These are phyloP conservation scores for Palythoa caribaeorum DNA, from an alignment of 92 coral and sea anemone species.

Conservation along the genomic window DNA sequence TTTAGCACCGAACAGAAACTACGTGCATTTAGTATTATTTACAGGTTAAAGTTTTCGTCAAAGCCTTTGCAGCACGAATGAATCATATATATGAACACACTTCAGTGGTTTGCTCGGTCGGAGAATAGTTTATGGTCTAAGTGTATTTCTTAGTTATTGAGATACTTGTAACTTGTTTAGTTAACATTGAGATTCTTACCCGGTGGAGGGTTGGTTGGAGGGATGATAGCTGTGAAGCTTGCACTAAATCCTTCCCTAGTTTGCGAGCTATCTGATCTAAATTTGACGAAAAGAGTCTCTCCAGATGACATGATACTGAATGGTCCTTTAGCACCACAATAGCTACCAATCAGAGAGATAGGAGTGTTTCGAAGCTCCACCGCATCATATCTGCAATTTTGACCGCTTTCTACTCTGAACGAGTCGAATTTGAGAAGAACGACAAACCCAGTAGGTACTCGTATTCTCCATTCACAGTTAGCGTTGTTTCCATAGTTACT, in stretches of 20 bases:
- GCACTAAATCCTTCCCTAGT: background rate
- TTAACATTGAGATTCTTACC: background rate
- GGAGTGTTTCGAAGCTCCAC: constrained; percentile 41
- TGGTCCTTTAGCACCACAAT: background rate
- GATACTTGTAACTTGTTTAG: background rate
- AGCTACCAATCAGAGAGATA: background rate
- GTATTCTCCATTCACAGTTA: constrained; percentile 48
- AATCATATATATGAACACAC: too few species aligned
- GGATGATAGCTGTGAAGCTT: background rate
- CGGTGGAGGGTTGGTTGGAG: background rate
- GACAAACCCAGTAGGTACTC: constrained; percentile 38
- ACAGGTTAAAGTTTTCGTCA: too few species aligned
- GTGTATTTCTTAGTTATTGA: too few species aligned
- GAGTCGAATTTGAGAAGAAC: constrained; percentile 19
- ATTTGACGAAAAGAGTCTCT: background rate
- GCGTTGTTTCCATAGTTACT: background rate
- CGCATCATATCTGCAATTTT: constrained; percentile 47
- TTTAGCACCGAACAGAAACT: too few species aligned
- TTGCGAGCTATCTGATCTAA: background rate
- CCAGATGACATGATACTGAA: background rate
- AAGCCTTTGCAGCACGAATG: too few species aligned
- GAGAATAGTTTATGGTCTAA: too few species aligned
- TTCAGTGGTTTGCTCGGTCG: too few species aligned
- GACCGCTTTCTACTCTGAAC: constrained; percentile 23
- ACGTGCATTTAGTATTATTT: too few species aligned